Evolutionary conservation across 2,113 vertebrate species (phyloP), one percentile per base, ranked within the genome.

Genomic region (Triplophysa rosa): DNA sequence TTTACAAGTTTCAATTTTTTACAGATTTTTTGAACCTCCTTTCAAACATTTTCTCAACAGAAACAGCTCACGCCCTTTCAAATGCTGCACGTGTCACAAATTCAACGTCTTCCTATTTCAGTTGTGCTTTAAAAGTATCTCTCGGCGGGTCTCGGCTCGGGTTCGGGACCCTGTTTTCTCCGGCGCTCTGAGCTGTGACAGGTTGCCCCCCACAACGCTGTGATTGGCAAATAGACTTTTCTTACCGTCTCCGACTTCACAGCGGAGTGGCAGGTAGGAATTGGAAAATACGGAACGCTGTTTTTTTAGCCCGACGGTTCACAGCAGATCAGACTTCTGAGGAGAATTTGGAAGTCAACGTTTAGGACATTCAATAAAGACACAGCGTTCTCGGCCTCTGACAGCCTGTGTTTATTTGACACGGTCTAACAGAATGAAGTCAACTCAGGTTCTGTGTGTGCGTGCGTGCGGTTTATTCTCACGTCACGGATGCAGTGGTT

Each of bases 221-320:
- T 90, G 90, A 90, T 87, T 91, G 90, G 83, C 89, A 90, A 90
- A 90, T 91, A 87, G 90, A 90, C 87, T 86, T 81, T 84, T 83
- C 77, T 69, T 79, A 83, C 85, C 84, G 77, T 52, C 54, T 82
- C 82, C 82, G 79, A 80, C 82, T 64, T 69, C 67, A 21, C 66
- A 14, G 23, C 85, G 72, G 84, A 88, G 82, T 93, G 90, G 87
- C 92, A 92, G 91, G 90, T 91, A 88, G 89, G 92, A 91, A 93
- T 91, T 89, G 89, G 87, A 91, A 91, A 91, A 91, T 90, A 85
- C 86, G 82, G 85, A 87, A 88, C 80, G 88, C 59, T 10, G 67
- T 58, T 16, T 70, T 78, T 78, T 77, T 71, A n/a, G 78, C 82
- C 86, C 59, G 24, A 56, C 75, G 82, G 82, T 58, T 45, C 88